A percentile compares a stretch with the other conserved stretches of the same genome.
These are phyloP conservation scores for Erpornis zantholeuca DNA, from an alignment of 2,113 vertebrate species.

Conservation along the genomic window DNA sequence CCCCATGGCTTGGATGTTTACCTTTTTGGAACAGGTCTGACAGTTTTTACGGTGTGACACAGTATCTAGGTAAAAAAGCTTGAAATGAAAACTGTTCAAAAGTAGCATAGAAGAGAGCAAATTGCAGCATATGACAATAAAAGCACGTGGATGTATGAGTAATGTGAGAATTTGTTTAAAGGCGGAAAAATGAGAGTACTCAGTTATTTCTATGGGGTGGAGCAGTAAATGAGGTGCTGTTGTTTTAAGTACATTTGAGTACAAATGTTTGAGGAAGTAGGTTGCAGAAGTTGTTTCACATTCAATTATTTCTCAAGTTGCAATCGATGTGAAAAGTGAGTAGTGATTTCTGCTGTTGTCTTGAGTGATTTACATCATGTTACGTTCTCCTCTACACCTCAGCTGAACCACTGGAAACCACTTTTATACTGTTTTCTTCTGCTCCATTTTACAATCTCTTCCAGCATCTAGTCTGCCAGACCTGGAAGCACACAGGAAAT, in stretches of 20 bases:
- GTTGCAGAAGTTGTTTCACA: conserved; percentile 7
- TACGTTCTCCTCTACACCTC: not conserved
- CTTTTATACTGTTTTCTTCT: not conserved
- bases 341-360: not conserved
- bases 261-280: conserved; percentile 57
- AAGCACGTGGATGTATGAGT: not conserved
- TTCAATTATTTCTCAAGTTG: not conserved
- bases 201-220: not conserved
- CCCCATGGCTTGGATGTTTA: not conserved
- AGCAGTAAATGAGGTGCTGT: not conserved
- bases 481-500: conserved; percentile 48
- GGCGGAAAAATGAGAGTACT: not conserved
- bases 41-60: not conserved
- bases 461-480: not conserved
- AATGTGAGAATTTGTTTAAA: not conserved
- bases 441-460: not conserved
- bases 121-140: not conserved
- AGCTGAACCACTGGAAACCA: not conserved
- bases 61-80: not conserved
- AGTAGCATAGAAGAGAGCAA: not conserved
- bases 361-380: not conserved
- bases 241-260: not conserved
- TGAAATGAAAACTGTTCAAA: not conserved
- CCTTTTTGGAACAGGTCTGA: not conserved
- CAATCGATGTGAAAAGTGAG: not conserved